Evolutionary conservation across 92 coral and sea anemone genomes (phyloP), one percentile per base, ranked within the genome.

Genomic region (Epizoanthus stellaris): DNA sequence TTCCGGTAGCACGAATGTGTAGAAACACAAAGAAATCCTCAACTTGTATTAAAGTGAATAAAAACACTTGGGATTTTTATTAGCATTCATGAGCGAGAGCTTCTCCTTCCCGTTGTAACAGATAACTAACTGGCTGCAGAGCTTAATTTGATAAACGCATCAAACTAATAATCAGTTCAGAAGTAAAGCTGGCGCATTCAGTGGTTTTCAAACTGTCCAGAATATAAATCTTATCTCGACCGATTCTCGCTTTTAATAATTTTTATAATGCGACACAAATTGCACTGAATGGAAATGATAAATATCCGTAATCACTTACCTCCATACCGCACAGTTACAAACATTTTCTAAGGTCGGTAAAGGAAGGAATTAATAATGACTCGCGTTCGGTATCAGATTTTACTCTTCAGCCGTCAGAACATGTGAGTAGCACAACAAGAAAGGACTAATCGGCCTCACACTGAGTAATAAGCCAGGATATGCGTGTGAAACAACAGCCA

Each of bases 281-380:
- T 12, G 56, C 45, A 14, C 56, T 15, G 8, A 62, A 82, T 23
- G 14, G 70, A 57, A 3, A 9, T 6, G 62, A 81, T 71, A 87
- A 47, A 19, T 70, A 60, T 17, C 42, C 4, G 25, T 43, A 8
- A 70, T 20, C 38, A 11, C 98, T 74, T 71, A 95, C 98, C 98
- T 93, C 94, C 98, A 82, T 91, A 93, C 3, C 90, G 84, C 10
- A 95, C 98, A 16, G 95, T 95, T 40, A 95, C 88, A 82, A 95
- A 95, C 98, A 95, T 93, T 23, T 58, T 43, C 25, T 20, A 16
- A 14, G 7, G 12, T 75, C 9, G 49, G 6, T 15, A 43, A 30
- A 68, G 12, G 73, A 2, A 1, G 14, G 16, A 19, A n/a, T n/a
- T n/a, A n/a, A 17, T 56, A 56, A 36, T 56, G 21, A 23, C 83